phyloP scores from a whole-genome alignment of 2,888 invertebrate genomes.

The Oasisia sp. region DNA sequence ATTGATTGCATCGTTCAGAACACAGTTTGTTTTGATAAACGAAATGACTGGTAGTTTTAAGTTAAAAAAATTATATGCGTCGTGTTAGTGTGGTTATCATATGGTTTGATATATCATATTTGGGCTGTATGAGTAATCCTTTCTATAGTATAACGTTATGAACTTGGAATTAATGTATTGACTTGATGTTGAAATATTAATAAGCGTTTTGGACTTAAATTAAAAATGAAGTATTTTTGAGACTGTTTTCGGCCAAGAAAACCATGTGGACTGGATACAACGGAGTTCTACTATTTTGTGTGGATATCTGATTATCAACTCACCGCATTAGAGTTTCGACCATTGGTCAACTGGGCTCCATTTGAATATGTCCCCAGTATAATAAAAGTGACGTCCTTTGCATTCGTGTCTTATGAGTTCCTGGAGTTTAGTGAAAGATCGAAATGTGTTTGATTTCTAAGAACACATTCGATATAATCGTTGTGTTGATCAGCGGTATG shows the following conservation, averaged over 20 bases:
- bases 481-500: neutral
- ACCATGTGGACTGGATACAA: neutral
- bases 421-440: neutral
- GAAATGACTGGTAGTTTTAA: neutral
- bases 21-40: neutral
- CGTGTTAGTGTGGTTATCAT: neutral
- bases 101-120: neutral
- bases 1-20: neutral
- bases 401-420: neutral
- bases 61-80: neutral
- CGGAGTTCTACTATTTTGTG: neutral
- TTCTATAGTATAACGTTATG: neutral
- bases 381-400: conserved; percentile 1
- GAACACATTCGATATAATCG: neutral
- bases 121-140: neutral
- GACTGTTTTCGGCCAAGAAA: neutral
- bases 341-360: neutral
- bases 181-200: neutral
- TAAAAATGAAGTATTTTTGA: too few species aligned
- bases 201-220: neutral
- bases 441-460: neutral
- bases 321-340: neutral
- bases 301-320: neutral
- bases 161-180: neutral
- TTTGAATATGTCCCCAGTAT: neutral